These are phyloP conservation scores for Zapornia atra DNA, from an alignment of 2,113 vertebrate species.

Conservation along the genomic window DNA sequence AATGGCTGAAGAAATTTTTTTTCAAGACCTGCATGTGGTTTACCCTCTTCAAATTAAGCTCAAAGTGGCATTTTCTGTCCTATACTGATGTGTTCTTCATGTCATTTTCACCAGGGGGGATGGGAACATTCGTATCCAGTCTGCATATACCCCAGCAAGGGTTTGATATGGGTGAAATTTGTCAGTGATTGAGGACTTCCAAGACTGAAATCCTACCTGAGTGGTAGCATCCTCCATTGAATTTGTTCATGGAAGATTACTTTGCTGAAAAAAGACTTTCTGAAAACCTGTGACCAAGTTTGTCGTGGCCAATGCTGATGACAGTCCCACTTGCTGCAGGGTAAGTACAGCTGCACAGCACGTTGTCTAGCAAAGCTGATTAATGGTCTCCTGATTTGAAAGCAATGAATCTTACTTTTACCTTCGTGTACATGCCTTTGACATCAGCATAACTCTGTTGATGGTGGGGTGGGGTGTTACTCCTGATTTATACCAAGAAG, in stretches of 20 bases:
- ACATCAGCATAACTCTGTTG: background rate
- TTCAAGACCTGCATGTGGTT: accelerated
- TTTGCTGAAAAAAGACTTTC: background rate
- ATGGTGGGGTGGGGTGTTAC: background rate
- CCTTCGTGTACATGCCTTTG: background rate
- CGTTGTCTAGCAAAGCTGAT: background rate
- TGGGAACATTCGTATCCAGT: background rate
- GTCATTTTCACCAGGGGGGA: background rate
- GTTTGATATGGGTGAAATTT: background rate
- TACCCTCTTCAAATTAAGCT: background rate
- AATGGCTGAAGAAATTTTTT: background rate
- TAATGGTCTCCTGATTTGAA: background rate
- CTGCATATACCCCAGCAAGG: accelerated
- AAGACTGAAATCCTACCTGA: background rate
- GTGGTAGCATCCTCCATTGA: background rate
- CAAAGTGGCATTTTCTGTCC: background rate
- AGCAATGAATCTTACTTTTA: background rate
- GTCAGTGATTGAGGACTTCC: background rate
- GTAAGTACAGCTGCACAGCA: background rate
- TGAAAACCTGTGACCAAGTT: background rate
- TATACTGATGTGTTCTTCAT: background rate
- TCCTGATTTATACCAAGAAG: background rate
- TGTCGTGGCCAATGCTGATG: accelerated
- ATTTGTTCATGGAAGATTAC: background rate
- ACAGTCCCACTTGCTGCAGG: background rate